Evolutionary conservation across 2,797 vertebrate species (phyloP).

Genomic region (Sebastes itinus): DNA sequence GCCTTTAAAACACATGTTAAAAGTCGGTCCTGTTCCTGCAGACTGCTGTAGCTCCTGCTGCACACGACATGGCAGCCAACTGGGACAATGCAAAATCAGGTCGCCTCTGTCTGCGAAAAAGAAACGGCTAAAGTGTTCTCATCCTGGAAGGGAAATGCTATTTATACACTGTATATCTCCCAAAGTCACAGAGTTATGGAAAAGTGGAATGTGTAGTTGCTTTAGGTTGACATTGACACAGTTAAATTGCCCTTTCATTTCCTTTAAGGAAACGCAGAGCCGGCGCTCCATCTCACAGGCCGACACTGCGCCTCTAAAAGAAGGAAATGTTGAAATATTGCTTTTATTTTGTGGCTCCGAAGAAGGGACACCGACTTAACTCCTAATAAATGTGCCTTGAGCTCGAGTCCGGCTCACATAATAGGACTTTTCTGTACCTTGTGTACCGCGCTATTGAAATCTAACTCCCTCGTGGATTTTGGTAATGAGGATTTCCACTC

Average conservation of each 20-base stretch:
- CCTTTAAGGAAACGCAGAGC: conserved; percentile 40
- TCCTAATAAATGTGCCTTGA: conserved; percentile 32
- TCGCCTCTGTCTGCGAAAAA: conserved; percentile 75
- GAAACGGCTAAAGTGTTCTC: conserved; percentile 74
- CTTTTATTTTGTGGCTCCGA: conserved; percentile 28
- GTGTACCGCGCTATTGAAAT: conserved; percentile 23
- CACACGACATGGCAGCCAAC: conserved; percentile 64
- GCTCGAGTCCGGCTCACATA: conserved; percentile 10
- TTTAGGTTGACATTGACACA: conserved; percentile 83
- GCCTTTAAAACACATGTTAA: neutral
- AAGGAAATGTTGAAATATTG: conserved; percentile 21
- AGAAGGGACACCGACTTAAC: conserved; percentile 9
- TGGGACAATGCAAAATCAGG: conserved; percentile 83
- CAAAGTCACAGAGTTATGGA: conserved; percentile 79
- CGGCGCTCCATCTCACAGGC: neutral
- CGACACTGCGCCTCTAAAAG: neutral
- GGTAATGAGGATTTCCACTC: conserved; percentile 54
- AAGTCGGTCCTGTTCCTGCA: conserved; percentile 1
- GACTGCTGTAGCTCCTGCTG: conserved; percentile 21
- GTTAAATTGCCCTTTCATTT: conserved; percentile 72
- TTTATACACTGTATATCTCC: conserved; percentile 76
- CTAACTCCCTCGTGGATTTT: conserved; percentile 22
- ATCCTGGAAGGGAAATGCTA: conserved; percentile 81
- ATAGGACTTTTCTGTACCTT: conserved; percentile 30
- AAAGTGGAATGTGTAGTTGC: conserved; percentile 64